phyloP scores from a whole-genome alignment of 2,113 vertebrate genomes.

The Cyanoliseus patagonus region DNA sequence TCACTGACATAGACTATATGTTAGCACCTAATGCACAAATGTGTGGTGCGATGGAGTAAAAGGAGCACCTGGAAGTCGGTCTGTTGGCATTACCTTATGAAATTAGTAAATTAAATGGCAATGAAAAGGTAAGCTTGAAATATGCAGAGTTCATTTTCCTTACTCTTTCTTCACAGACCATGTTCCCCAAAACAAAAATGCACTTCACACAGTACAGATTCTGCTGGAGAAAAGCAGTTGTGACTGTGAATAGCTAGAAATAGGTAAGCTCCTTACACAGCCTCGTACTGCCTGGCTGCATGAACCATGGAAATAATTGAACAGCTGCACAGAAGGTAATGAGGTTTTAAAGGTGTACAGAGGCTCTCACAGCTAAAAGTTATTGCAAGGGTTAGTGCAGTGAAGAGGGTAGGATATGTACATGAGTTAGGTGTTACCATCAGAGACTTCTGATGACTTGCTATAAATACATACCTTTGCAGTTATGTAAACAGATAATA shows the following conservation, averaged over 20 bases:
- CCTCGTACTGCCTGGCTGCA: neutral
- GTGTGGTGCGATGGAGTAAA: neutral
- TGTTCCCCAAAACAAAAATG: neutral
- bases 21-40: conserved; percentile 38
- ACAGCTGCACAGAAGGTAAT: neutral
- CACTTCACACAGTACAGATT: neutral
- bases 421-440: neutral
- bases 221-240: neutral
- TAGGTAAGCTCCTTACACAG: neutral
- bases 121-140: neutral
- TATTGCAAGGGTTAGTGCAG: neutral
- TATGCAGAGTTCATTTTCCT: neutral
- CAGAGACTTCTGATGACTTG: neutral
- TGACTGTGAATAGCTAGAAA: neutral
- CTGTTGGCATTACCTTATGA: neutral
- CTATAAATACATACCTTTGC: conserved; percentile 5
- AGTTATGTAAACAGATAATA: conserved; percentile 23
- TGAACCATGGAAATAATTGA: neutral
- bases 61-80: conserved; percentile 41
- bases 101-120: neutral
- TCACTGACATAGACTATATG: neutral
- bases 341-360: conserved; percentile 15
- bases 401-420: neutral
- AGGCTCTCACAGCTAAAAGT: neutral
- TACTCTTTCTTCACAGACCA: neutral